A percentile compares a stretch with the other conserved stretches of the same genome.
Evolutionary conservation across 1,140 invertebrate genomes (phyloP).

Genomic region (Drosophila sulfurigaster): DNA sequence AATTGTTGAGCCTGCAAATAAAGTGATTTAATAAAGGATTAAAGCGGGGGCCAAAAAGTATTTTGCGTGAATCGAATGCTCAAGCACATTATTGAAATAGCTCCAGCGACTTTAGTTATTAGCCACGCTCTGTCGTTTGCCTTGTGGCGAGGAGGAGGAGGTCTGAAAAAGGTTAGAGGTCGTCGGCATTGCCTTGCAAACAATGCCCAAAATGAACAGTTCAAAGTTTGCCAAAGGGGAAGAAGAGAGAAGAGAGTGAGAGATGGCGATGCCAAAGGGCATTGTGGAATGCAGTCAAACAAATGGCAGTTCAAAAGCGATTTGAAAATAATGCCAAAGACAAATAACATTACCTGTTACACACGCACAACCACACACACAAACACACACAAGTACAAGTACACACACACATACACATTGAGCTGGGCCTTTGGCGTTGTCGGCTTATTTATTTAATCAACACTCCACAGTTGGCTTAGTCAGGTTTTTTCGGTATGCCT

Average conservation of each 20-base stretch:
- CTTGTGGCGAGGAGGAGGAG: neutral
- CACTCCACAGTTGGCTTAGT: conserved; percentile 82
- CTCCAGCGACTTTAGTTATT: conserved; percentile 37
- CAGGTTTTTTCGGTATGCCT: conserved; percentile 58
- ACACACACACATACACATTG: conserved; percentile 4
- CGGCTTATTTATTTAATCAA: conserved; percentile 83
- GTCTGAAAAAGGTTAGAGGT: conserved; percentile 8
- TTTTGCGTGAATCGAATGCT: conserved; percentile 54
- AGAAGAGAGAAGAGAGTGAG: neutral
- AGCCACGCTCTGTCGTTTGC: conserved; percentile 2
- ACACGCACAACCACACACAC: conserved; percentile 44
- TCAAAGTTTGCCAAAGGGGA: conserved; percentile 55
- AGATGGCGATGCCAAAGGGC: conserved; percentile 39
- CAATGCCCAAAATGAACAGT: conserved; percentile 61
- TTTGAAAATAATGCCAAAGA: conserved; percentile 83
- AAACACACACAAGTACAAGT: conserved; percentile 3
- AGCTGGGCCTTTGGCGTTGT: conserved; percentile 55
- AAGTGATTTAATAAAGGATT: neutral
- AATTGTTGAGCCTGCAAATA: neutral
- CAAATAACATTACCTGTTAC: conserved; percentile 82
- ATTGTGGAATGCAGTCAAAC: conserved; percentile 56
- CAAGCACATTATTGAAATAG: conserved; percentile 68
- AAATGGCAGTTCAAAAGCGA: conserved; percentile 75
- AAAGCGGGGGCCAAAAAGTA: neutral
- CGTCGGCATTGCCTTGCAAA: conserved; percentile 28